These are phyloP conservation scores for Nicator chloris DNA, from an alignment of 2,113 vertebrate species.

Conservation along the genomic window DNA sequence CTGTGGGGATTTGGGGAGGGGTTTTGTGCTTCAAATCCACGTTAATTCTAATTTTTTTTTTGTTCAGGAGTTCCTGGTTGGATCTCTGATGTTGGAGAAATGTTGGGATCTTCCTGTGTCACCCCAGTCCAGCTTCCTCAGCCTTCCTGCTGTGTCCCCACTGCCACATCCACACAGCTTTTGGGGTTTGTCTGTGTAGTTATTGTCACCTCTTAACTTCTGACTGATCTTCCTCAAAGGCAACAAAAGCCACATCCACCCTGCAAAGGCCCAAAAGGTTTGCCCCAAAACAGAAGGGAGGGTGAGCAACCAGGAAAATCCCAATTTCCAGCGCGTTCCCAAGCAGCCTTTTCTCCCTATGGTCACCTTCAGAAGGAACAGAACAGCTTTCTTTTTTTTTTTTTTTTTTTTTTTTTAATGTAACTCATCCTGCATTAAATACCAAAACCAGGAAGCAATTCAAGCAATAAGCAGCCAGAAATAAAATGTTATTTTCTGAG, in stretches of 20 bases:
- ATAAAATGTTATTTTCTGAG: not conserved
- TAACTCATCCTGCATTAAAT: not conserved
- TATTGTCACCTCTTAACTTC: not conserved
- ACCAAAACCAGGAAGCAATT: not conserved
- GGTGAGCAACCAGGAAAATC: not conserved
- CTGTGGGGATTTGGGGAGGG: not conserved
- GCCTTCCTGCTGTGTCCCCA: not conserved
- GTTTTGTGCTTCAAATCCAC: not conserved
- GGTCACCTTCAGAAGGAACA: too few species aligned
- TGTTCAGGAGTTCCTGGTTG: not conserved
- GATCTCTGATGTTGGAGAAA: not conserved
- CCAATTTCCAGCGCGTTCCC: not conserved
- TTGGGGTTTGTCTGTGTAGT: not conserved
- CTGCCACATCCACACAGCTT: not conserved
- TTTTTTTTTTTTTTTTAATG: too few species aligned
- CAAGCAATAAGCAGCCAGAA: not conserved
- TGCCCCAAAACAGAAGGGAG: too few species aligned
- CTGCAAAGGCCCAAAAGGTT: too few species aligned
- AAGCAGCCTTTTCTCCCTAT: not conserved
- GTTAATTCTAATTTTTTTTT: not conserved
- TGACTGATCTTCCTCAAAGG: not conserved
- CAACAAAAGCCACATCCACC: not conserved
- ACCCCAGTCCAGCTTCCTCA: not conserved
- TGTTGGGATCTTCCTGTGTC: accelerated
- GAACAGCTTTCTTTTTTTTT: too few species aligned